Evolutionary conservation across 2,888 invertebrate genomes (phyloP).

Genomic region (Amaurobius ferox): DNA sequence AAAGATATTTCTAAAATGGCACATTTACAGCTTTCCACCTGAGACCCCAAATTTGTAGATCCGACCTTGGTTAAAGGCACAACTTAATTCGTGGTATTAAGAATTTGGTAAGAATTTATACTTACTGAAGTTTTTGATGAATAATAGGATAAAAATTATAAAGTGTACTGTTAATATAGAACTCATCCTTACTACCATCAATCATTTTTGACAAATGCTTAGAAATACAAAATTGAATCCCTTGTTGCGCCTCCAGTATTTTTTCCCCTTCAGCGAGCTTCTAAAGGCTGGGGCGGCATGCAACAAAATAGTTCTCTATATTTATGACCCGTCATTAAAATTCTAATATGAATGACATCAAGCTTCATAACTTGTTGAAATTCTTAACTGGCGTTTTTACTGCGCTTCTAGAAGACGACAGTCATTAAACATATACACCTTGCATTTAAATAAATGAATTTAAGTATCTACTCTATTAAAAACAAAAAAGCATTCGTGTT

Average conservation of each 20-base stretch:
- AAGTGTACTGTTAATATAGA: not conserved
- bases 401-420: not conserved
- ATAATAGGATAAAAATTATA: not conserved
- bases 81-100: too few relatives aligned
- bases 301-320: not conserved
- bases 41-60: too few relatives aligned
- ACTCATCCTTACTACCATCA: not conserved
- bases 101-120: not conserved
- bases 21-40: too few relatives aligned
- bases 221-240: not conserved
- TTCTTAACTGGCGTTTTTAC: not conserved
- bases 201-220: conserved; percentile 11
- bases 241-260: not conserved
- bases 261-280: not conserved
- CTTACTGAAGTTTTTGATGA: not conserved
- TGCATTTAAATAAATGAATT: too few relatives aligned
- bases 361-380: not conserved
- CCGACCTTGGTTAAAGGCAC: too few relatives aligned
- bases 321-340: conserved; percentile 67
- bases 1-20: too few relatives aligned
- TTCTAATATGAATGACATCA: conserved; percentile 26
- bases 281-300: not conserved
- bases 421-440: too few relatives aligned
- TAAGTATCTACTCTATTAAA: too few relatives aligned
- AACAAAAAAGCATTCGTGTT: too few relatives aligned